Conservation (phyloP, 1,140 invertebrate species). For the Hyles euphorbiae region DNA sequence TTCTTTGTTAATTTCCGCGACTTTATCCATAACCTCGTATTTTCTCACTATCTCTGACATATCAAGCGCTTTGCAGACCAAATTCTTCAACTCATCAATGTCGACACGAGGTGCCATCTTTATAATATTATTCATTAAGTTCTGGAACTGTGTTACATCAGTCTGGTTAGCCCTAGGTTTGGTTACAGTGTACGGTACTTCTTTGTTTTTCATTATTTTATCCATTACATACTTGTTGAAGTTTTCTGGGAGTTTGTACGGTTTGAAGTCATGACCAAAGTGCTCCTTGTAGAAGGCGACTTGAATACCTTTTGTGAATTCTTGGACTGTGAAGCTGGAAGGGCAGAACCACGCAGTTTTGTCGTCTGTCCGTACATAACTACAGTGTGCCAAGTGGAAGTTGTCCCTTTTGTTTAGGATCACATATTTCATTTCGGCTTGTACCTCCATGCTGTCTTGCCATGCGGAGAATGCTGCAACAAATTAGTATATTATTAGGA, state of each 20-base stretch:
- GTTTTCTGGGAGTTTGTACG: conserved; percentile 23
- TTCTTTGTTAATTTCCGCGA: conserved; percentile 18
- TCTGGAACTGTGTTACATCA: conserved; percentile 35
- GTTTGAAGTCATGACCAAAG: conserved; percentile 21
- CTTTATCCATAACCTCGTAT: conserved; percentile 12
- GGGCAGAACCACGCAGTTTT: conserved; percentile 30
- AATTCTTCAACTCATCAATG: conserved; percentile 23
- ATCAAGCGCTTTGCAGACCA: conserved; percentile 45
- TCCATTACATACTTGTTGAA: conserved; percentile 38
- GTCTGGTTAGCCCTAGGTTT: conserved; percentile 31
- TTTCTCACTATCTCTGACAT: conserved; percentile 39
- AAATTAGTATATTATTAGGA: background rate
- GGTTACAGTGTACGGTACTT: conserved; percentile 9
- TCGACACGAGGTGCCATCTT: conserved; percentile 34
- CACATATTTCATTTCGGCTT: conserved; percentile 26
- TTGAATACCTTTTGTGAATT: conserved; percentile 42
- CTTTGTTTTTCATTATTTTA: conserved; percentile 22
- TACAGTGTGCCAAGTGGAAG: conserved; percentile 36
- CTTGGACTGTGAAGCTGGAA: conserved; percentile 32
- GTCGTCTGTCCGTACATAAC: background rate
- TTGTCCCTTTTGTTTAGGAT: conserved; percentile 25
- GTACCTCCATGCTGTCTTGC: conserved; percentile 36
- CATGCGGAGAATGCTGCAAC: conserved; percentile 47
- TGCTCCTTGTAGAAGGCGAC: conserved; percentile 43
- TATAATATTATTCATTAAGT: conserved; percentile 38